Evolutionary conservation across 35 echinoderm and acorn worm genomes (phyloP).

Genomic region (Strongylocentrotus purpuratus): DNA sequence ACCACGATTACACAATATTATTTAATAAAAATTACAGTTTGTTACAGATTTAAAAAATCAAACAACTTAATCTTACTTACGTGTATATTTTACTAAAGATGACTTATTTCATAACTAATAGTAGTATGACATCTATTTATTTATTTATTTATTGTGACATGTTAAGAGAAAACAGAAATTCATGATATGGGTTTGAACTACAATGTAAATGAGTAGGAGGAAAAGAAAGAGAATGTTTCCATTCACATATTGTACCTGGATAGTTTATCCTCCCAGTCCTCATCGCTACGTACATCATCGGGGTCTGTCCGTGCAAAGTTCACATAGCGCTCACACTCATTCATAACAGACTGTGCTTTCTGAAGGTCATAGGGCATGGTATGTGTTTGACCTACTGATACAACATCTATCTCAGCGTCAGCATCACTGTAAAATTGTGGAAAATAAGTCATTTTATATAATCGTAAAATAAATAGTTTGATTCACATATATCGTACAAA

Average conservation of each 20-base stretch:
- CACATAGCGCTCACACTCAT: slow-evolving; percentile 97
- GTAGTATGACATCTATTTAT: too few species aligned
- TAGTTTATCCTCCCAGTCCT: slow-evolving; percentile 99
- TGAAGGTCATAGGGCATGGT: slow-evolving; percentile 73
- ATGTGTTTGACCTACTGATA: slow-evolving; percentile 31
- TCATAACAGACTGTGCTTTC: slow-evolving; percentile 88
- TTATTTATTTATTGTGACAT: too few species aligned
- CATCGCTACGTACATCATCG: slow-evolving; percentile 71
- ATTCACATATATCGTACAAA: neutral
- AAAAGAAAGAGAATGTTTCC: too few species aligned
- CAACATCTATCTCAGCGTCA: slow-evolving; percentile 67
- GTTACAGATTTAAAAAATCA: too few species aligned
- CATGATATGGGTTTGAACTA: too few species aligned
- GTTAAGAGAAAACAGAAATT: too few species aligned
- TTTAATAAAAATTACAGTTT: too few species aligned
- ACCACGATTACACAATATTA: too few species aligned
- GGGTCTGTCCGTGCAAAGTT: slow-evolving; percentile 83
- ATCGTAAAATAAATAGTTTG: neutral
- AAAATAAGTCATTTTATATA: neutral
- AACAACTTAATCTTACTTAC: too few species aligned
- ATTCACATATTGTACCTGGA: slow-evolving; percentile 49
- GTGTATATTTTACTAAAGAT: too few species aligned
- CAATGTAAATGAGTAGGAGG: too few species aligned
- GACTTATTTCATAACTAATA: too few species aligned
- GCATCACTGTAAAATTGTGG: slow-evolving; percentile 60